Evolutionary conservation across 2,113 vertebrate species (phyloP).

Genomic region (Cinclus cinclus): DNA sequence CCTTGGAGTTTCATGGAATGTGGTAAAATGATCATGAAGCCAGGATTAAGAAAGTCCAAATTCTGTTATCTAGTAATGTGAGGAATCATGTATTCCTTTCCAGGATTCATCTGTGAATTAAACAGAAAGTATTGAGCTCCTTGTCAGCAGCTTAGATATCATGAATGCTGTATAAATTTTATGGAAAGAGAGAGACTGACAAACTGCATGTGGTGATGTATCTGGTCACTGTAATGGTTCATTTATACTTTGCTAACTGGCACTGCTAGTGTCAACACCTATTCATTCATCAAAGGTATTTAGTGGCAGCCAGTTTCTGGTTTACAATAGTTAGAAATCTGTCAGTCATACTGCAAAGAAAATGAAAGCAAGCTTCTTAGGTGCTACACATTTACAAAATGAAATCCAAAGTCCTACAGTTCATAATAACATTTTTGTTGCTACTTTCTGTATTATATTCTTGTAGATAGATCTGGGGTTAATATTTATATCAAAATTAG

Average conservation of each 20-base stretch:
- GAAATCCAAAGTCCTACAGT: not conserved
- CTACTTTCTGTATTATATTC: not conserved
- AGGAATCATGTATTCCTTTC: not conserved
- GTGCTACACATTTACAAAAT: not conserved
- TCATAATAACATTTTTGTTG: not conserved
- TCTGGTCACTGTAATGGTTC: not conserved
- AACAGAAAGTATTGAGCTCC: not conserved
- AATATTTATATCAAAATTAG: not conserved
- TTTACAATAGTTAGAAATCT: not conserved
- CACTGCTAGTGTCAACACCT: not conserved
- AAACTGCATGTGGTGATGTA: not conserved
- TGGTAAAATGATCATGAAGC: not conserved
- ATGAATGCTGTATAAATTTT: not conserved
- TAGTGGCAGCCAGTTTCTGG: not conserved
- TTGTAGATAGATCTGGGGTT: not conserved
- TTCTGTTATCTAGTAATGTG: not conserved
- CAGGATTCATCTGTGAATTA: not conserved
- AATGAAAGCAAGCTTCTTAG: not conserved
- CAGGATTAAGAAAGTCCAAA: not conserved
- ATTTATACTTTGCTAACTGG: not conserved
- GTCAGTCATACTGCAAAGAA: not conserved
- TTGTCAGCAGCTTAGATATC: not conserved
- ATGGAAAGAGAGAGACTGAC: not conserved
- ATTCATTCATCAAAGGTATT: not conserved
- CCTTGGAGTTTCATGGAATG: not conserved